Conservation (phyloP, 2,888 invertebrate species). For the Seira ritae region DNA sequence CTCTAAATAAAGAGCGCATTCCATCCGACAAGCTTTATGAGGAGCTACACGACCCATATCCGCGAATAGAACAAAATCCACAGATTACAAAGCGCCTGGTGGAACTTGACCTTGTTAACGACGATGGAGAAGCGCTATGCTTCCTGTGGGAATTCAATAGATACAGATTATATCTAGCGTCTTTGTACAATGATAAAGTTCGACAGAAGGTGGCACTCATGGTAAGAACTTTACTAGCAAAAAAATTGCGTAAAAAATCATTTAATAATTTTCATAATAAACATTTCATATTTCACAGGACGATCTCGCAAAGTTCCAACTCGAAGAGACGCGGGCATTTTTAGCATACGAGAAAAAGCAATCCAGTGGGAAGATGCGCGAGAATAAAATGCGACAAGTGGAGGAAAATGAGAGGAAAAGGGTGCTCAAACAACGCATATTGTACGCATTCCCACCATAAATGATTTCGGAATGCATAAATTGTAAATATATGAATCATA, state of each 20-base stretch:
- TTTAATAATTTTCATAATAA: background rate
- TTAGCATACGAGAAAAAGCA: too few relatives aligned
- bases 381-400: too few relatives aligned
- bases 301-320: background rate
- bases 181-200: constrained; percentile 76
- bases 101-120: constrained; percentile 79
- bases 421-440: too few relatives aligned
- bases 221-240: constrained; percentile 27
- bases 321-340: background rate
- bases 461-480: too few relatives aligned
- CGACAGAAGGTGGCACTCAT: constrained; percentile 27
- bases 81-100: constrained; percentile 76
- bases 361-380: too few relatives aligned
- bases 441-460: too few relatives aligned
- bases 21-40: constrained; percentile 35
- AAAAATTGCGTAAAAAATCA: background rate
- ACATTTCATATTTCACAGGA: background rate
- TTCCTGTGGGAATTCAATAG: constrained; percentile 82
- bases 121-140: constrained; percentile 81
- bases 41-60: constrained; percentile 20
- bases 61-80: background rate
- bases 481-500: too few relatives aligned
- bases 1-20: constrained; percentile 18
- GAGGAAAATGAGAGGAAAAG: too few relatives aligned
- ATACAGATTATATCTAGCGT: constrained; percentile 80